Base-by-base conservation (phyloP, 2,797 vertebrate species). In the Steatocranus sp. region DNA sequence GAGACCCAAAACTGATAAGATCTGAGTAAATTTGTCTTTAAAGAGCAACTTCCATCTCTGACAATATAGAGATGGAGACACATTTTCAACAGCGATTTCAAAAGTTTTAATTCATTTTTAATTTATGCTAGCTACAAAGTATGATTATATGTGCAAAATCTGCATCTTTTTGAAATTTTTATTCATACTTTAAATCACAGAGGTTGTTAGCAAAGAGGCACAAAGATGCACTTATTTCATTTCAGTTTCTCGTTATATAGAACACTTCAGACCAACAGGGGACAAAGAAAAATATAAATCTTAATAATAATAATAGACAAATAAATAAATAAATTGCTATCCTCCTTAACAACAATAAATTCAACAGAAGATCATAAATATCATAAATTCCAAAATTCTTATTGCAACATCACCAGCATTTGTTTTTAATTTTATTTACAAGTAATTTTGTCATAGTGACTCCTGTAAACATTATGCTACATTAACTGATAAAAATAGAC, bases 131-230 rank as follows among this genome's bases (percentile, higher is more conserved):
- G 38, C 8, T 68, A 41, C 3, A 11, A 3, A 17, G 20, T 68
- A 36, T 23, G 2, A 25, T 68, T 68, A 63, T 36, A 41, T 68
- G 12, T 25, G 8, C 14, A 68, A 41, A 41, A 68, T 15, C 36
- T 25, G 36, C 36, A 41, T 43, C 63, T 43, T 23, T 10, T 66
- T 23, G 36, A 5, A 10, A 1, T 41, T 68, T 41, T 25, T 11
- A 68, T 10, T 25, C 36, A 7, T 61, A 11, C 56, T 68, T 43
- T 43, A 68, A 43, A 43, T 0, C 36, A 68, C 36, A 43, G 0
- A 17, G 7, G 15, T 56, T 36, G 30, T 78, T 58, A 25, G 78
- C 49, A 84, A n/a, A 70, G 84, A 38, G 30, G 76, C 76, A 58
- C 25, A 78, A 23, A 79, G 38, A n/a, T 76, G 4, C 27, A 27